Evolutionary conservation across 1,140 invertebrate species (phyloP), one percentile per base, ranked within the genome.

Genomic region (Cephus cinctus): DNA sequence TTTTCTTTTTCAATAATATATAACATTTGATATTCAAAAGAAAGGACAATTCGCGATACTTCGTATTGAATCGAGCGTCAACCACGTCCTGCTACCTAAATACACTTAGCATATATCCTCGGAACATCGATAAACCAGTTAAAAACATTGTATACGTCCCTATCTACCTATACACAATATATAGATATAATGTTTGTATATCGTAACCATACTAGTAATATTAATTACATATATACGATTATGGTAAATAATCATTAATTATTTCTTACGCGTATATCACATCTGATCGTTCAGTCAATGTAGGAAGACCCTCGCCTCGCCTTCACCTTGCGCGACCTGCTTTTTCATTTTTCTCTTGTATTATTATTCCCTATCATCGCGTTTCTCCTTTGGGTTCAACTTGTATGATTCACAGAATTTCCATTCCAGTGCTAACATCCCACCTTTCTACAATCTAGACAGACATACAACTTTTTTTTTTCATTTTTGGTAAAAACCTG

Each of bases 221-320:
- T 61, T 65, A 63, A 65, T 65, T 63, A 59, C 40, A 54, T 60
- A 61, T 49, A 57, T 50, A 69, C 56, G 61, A 70, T 64, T 67
- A 64, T 56, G 56, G 59, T 71, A 67, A 68, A 67, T 71, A 65
- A 65, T 63, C 57, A 61, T 61, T 59, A 63, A 61, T 63, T 59
- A 59, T 64, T 70, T 64, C 69, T 75, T 75, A 75, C 67, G 67
- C 67, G 59, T 75, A 76, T 76, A 76, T 76, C 73, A 76, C 73
- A 76, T 76, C 73, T 76, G 73, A 75, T 73, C 72, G 65, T 76
- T 76, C 73, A 76, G 73, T 76, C 72, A 75, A 65, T 74, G 69
- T 75, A 76, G 73, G 73, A 76, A 76, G 73, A 74, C 73, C 72
- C 71, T 75, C 70, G 69, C 71, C 63, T 70, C 66, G 59, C 62